A percentile compares a stretch with the other conserved stretches of the same genome.
Evolutionary conservation across 2,113 vertebrate species (phyloP).

Genomic region (Bufo gargarizans): DNA sequence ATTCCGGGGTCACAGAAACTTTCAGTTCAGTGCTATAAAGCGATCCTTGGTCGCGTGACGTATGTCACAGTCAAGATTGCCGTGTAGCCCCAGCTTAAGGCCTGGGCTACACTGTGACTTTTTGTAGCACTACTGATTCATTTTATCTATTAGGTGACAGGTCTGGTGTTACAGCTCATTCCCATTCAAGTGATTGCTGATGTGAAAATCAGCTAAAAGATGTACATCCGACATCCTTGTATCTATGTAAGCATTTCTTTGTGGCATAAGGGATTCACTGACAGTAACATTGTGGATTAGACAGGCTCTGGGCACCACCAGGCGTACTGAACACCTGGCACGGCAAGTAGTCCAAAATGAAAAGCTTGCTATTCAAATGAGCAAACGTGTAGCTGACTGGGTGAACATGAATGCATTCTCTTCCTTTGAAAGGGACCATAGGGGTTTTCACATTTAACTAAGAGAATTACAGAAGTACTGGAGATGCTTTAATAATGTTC

Average conservation of each 20-base stretch:
- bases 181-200: neutral
- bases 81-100: too few relatives aligned
- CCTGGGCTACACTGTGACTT: too few relatives aligned
- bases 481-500: constrained; percentile 2
- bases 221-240: neutral
- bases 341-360: neutral
- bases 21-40: too few relatives aligned
- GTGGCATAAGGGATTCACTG: neutral
- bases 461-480: constrained; percentile 10
- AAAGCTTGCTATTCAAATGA: neutral
- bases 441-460: constrained; percentile 15
- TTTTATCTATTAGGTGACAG: too few relatives aligned
- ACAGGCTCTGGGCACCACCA: neutral
- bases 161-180: neutral
- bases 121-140: too few relatives aligned
- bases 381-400: constrained; percentile 1
- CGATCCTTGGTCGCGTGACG: too few relatives aligned
- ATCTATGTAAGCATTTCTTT: neutral
- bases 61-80: too few relatives aligned
- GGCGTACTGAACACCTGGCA: neutral
- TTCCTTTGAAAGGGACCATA: constrained; percentile 10
- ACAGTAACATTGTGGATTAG: neutral
- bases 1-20: too few relatives aligned
- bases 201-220: neutral
- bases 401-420: neutral